Evolutionary conservation across 2,113 vertebrate species (phyloP).

Genomic region (Fregetta grallaria): DNA sequence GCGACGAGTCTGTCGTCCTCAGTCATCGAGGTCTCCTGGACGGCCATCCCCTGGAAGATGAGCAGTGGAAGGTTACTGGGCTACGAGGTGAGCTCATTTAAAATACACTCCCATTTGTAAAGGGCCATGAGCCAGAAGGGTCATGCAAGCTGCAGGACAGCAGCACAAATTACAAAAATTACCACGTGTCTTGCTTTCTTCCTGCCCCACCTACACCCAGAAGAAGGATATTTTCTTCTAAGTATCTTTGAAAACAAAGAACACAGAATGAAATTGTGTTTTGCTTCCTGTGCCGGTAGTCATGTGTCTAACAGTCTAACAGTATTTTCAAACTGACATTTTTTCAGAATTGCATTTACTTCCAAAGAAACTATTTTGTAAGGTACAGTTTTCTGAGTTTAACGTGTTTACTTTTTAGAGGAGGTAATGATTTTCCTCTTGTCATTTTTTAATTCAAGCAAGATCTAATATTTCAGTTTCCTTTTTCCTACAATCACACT

Average conservation of each 20-base stretch:
- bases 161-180: background rate
- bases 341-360: background rate
- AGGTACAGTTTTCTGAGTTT: background rate
- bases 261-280: background rate
- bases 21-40: conserved; percentile 88
- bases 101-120: background rate
- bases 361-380: background rate
- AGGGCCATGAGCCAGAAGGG: background rate
- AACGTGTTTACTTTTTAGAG: background rate
- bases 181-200: background rate
- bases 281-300: background rate
- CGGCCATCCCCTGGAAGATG: conserved; percentile 75
- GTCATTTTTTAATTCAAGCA: background rate
- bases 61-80: conserved; percentile 88
- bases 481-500: background rate
- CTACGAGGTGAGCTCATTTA: conserved; percentile 83
- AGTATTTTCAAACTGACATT: background rate
- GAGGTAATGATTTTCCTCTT: background rate
- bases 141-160: rapidly evolving
- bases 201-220: background rate
- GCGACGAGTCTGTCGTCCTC: conserved; percentile 86
- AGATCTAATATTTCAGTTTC: background rate
- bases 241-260: background rate
- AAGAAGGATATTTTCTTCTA: background rate
- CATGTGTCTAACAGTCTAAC: background rate